Evolutionary conservation across 2,113 vertebrate genomes (phyloP), one percentile per base, ranked within the genome.

Genomic region (Etia nguti): DNA sequence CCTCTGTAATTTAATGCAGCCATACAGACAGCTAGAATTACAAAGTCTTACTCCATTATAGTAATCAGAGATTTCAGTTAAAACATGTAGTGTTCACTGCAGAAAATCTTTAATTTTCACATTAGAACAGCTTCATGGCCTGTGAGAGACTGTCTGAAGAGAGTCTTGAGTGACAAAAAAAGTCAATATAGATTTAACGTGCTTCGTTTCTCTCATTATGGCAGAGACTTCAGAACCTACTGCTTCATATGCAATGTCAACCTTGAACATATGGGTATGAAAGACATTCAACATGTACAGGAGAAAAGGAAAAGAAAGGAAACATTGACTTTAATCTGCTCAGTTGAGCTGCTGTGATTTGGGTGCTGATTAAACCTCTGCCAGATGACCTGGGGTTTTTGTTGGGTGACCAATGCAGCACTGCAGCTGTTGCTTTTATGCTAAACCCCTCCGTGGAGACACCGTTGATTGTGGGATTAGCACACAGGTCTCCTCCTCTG

Each of bases 391-490:
- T 80, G 79, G 38, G 89, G 79, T 93, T 91, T 93, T 86, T 75
- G 82, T 85, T 91, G 89, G 86, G 90, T 87, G 90, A 95, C 88
- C 79, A 13, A 82, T 38, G 56, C 89, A 91, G 82, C 83, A 4
- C 88, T 79, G 88, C 95, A 95, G 96, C 95, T 95, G 95, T 94
- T 95, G 89, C 94, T 92, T 94, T 95, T 86, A 92, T 94, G 92
- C 94, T 89, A 93, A 95, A 93, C 85, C 88, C 82, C 80, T 96
- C 95, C 80, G 16, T 83, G 43, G 92, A 95, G 95, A 95, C 90
- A 26, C 73, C 4, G 82, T 86, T 95, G 91, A 93, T 89, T 89
- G 79, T 89, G 82, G 91, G 93, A 95, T 93, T 95, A 94, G 89
- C 83, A 60, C 84, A 80, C 56, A 81, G 93, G 92, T 90, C 92